These are phyloP conservation scores for Echeneis naucrates DNA, from an alignment of 2,797 vertebrate genomes.

Conservation along the genomic window DNA sequence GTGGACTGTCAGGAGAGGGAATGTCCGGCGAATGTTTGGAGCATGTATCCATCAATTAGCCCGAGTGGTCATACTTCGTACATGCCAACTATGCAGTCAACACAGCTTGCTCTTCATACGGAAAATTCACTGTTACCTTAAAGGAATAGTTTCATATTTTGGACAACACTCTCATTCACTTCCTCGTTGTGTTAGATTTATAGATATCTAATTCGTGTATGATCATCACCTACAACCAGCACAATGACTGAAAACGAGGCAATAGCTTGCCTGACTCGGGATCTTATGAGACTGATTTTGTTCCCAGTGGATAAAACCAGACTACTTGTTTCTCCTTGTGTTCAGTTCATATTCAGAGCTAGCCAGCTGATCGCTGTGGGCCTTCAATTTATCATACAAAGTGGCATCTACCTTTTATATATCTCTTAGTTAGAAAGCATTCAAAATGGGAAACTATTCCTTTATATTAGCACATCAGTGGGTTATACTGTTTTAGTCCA, in stretches of 20 bases:
- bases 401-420: not conserved
- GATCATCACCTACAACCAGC: not conserved
- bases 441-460: not conserved
- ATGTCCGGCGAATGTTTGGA: conserved; percentile 16
- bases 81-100: conserved; percentile 1
- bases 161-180: not conserved
- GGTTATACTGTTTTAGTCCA: not conserved
- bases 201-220: not conserved
- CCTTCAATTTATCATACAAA: not conserved
- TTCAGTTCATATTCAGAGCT: not conserved
- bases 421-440: not conserved
- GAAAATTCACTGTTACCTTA: not conserved
- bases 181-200: not conserved
- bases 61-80: not conserved
- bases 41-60: conserved; percentile 20
- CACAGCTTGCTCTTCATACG: not conserved
- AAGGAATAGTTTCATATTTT: not conserved
- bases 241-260: not conserved
- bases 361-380: not conserved
- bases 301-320: not conserved
- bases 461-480: not conserved
- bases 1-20: conserved; percentile 20
- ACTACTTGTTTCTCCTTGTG: not conserved
- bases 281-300: not conserved
- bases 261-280: not conserved